Percentiles rank a stretch among this genome's conserved stretches.
phyloP scores from a whole-genome alignment of 2,888 invertebrate genomes.

The Troides aeacus region DNA sequence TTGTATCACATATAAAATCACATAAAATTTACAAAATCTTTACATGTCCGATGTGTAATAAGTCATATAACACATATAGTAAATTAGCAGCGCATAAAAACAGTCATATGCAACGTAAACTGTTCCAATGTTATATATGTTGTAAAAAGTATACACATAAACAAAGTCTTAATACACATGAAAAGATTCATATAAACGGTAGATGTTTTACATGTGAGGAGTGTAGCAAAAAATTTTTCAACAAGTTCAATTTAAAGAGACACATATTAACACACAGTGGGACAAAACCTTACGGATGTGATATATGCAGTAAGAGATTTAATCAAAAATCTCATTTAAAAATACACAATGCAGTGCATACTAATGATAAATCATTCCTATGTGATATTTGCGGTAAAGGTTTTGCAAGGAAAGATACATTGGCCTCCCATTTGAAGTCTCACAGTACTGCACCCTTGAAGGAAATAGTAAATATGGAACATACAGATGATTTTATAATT shows the following conservation, averaged over 20 bases:
- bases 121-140: slow-evolving; percentile 25
- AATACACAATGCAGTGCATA: slow-evolving; percentile 27
- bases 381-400: slow-evolving; percentile 32
- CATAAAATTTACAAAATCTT: neutral
- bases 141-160: slow-evolving; percentile 26
- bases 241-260: slow-evolving; percentile 28
- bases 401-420: slow-evolving; percentile 29
- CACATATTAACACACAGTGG: slow-evolving; percentile 28
- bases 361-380: slow-evolving; percentile 21
- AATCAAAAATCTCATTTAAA: slow-evolving; percentile 29
- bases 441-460: neutral
- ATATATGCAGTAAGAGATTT: slow-evolving; percentile 28
- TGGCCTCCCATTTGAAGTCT: slow-evolving; percentile 26
- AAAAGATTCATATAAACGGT: slow-evolving; percentile 15
- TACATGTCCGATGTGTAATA: slow-evolving; percentile 13
- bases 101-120: slow-evolving; percentile 22
- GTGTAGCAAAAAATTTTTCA: slow-evolving; percentile 29
- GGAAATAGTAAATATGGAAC: slow-evolving; percentile 1
- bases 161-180: slow-evolving; percentile 27
- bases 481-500: neutral
- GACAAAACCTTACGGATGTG: slow-evolving; percentile 22
- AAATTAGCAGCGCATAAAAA: slow-evolving; percentile 25
- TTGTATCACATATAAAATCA: slow-evolving; percentile 6
- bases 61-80: slow-evolving; percentile 17
- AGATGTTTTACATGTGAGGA: slow-evolving; percentile 22